A percentile compares a stretch with the other conserved stretches of the same genome.
These are phyloP conservation scores for Neotoma lepida DNA, from an alignment of 2,113 vertebrate genomes.

Conservation along the genomic window DNA sequence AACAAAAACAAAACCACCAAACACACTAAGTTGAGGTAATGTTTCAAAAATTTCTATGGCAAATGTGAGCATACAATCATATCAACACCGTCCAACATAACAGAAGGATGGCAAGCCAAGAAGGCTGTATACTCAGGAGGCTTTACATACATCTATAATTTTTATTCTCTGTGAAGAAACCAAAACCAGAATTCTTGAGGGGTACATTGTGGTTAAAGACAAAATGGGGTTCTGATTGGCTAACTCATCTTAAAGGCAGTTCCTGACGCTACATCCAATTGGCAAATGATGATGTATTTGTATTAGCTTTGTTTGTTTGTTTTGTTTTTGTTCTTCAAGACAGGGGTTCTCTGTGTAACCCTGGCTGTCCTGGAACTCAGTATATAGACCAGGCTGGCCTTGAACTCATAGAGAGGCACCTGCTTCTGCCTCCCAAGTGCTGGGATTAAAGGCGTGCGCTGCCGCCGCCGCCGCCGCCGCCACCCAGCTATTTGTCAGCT, in stretches of 20 bases:
- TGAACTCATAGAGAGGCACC: neutral
- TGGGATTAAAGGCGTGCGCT: neutral
- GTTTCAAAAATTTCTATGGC: neutral
- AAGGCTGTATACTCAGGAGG: neutral
- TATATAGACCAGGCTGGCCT: neutral
- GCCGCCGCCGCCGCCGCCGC: neutral
- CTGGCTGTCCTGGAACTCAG: neutral
- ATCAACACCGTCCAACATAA: rapidly evolving
- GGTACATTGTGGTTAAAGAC: neutral
- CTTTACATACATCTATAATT: neutral
- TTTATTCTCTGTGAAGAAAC: neutral
- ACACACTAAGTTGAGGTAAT: neutral
- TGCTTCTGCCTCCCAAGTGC: neutral
- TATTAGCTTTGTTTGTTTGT: neutral
- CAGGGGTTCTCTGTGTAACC: neutral
- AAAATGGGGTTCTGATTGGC: neutral
- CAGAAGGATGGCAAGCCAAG: neutral
- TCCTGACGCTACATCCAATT: neutral
- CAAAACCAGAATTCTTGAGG: neutral
- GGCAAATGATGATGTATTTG: neutral
- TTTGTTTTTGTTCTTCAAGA: neutral
- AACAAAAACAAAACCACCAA: neutral
- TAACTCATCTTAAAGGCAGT: neutral
- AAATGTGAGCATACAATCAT: neutral
- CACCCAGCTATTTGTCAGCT: neutral